Evolutionary conservation across 2,888 invertebrate species (phyloP).

Genomic region (Pachymerium ferrugineum): DNA sequence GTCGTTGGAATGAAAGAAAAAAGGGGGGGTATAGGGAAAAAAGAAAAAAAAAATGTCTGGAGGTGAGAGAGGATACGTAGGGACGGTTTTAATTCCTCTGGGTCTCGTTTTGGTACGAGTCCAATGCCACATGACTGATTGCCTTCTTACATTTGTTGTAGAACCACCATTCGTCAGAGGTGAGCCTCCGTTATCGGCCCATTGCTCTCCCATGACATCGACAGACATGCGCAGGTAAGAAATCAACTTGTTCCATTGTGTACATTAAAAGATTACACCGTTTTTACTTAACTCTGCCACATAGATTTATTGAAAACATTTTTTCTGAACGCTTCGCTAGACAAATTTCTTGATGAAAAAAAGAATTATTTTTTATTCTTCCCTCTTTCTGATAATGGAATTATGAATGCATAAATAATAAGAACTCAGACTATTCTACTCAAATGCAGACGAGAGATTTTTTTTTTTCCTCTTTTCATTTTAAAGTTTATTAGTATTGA

Average conservation of each 20-base stretch:
- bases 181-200: conserved; percentile 6
- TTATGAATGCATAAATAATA: too few species aligned
- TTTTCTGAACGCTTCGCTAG: neutral
- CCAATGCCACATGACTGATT: conserved; percentile 18
- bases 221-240: conserved; percentile 18
- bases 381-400: too few species aligned
- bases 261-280: neutral
- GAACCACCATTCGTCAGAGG: conserved; percentile 18
- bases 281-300: neutral
- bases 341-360: too few species aligned
- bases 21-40: neutral
- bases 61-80: neutral
- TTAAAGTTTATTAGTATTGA: too few species aligned
- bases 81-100: neutral
- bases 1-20: neutral
- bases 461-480: too few species aligned
- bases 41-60: too few species aligned
- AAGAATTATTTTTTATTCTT: too few species aligned
- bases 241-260: conserved; percentile 4
- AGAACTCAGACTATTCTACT: too few species aligned
- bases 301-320: neutral
- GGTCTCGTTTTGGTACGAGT: conserved; percentile 14
- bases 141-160: conserved; percentile 1
- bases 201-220: conserved; percentile 15
- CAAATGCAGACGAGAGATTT: too few species aligned